Base-by-base conservation (phyloP, 2,113 vertebrate species). In the Murina feae region DNA sequence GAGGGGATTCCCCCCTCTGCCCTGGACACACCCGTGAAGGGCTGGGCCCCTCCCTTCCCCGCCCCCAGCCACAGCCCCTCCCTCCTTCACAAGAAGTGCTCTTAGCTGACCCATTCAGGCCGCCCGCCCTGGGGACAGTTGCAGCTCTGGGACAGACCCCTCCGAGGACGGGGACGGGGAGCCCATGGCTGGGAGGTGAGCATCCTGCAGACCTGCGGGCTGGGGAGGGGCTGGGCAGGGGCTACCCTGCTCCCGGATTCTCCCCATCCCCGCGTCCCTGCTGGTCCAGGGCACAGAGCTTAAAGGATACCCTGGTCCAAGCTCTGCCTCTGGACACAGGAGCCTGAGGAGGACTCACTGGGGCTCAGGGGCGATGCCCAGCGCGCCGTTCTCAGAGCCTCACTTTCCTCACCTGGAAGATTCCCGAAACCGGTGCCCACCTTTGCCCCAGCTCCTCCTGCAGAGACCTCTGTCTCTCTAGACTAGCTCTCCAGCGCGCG, bases 151-250 rank as follows among this genome's bases (percentile, higher is more conserved):
- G 53, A 12, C 2, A 5, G 13, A 7, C 5, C 47, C 28, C 23
- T 44, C 18, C 14, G n/a, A 5, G 60, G 63, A 23, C 0, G 2
- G 3, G 60, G 63, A 23, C 0, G 2, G 3, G 69, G 18, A 39
- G 18, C 23, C 66, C 1, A 0, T 3, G 63, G 63, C 80, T n/a
- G 18, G 74, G 76, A 92, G 81, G 92, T 95, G 53, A 84, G 23
- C 0, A 0, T 0, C 14, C 55, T 9, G 17, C 7, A 44, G 44
- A 8, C 4, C 20, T 0, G 12, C 2, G 1, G 60, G 66, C 18
- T 12, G 9, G 44, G 3, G 9, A 28, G 14, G 76, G 44, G 39
- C 58, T 16, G 42, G 44, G n/a, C 8, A 2, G 71, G 76, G 78
- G 6, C 37, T 68, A 2, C 47, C 4, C 6, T 0, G 2, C 13